These are phyloP conservation scores for Pectinophora gossypiella DNA, from an alignment of 1,140 invertebrate genomes.

Conservation along the genomic window DNA sequence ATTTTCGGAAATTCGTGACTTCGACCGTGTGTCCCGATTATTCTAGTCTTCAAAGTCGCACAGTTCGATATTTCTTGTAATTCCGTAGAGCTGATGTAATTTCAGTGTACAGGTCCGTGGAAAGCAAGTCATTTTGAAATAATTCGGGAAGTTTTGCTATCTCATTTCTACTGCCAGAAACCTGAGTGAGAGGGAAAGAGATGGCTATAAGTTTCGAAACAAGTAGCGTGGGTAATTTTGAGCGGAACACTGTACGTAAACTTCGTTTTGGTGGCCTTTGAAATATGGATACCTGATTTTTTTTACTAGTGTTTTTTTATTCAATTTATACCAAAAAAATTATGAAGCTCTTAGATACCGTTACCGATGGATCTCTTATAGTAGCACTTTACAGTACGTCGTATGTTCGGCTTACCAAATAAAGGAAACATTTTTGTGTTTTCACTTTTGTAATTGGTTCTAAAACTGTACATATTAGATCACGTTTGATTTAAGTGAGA, in stretches of 20 bases:
- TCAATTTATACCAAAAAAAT: slow-evolving; percentile 73
- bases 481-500: slow-evolving; percentile 36
- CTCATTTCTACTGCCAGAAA: no score
- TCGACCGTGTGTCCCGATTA: slow-evolving; percentile 35
- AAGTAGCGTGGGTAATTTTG: no score
- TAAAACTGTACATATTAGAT: slow-evolving; percentile 51
- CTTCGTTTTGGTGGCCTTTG: slow-evolving; percentile 35
- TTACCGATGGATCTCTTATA: slow-evolving; percentile 72
- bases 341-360: slow-evolving; percentile 63
- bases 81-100: no score
- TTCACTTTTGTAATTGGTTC: slow-evolving; percentile 23
- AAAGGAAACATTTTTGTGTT: slow-evolving; percentile 34
- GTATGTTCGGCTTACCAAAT: slow-evolving; percentile 62
- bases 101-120: neutral
- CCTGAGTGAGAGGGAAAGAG: no score
- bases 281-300: slow-evolving; percentile 67
- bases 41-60: slow-evolving; percentile 58
- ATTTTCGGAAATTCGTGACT: slow-evolving; percentile 14
- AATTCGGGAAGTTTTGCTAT: no score
- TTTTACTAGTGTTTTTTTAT: slow-evolving; percentile 50
- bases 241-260: no score
- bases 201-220: no score
- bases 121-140: no score
- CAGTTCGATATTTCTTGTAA: slow-evolving; percentile 3
- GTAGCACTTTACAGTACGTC: slow-evolving; percentile 53